Base-by-base conservation (phyloP, 2,888 invertebrate genomes). In the Galerucella nymphaeae region DNA sequence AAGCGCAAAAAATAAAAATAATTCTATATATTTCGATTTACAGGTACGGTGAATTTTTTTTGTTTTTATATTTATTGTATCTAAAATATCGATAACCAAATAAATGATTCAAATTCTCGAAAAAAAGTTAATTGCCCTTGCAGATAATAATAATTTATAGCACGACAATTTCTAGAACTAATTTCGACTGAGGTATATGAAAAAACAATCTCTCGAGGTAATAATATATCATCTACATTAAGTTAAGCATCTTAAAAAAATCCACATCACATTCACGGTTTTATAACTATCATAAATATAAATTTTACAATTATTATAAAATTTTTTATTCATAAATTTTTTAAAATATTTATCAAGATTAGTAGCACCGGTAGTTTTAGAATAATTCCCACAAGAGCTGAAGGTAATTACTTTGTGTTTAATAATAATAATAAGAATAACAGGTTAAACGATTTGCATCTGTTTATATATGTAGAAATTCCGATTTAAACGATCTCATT, bases 401-500 rank as follows among this genome's bases (percentile, higher is more conserved):
- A 45, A 14, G 45, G 45, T 14, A 14, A 45, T 45, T 45, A 45
- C 45, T 45, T 45, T 45, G 14, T 13, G 14, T 45, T 45, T 45
- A 45, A 45, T 45, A 45, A 45, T 5, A 45, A 45, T 45, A 45
- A 45, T 14, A 45, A 14, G 2, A 45, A 14, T 45, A 45, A 14
- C 6, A 45, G 45, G 11, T 14, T 45, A 45, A 13, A 2, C 69
- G 68, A 80, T 80, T 76, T 77, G 75, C 77, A 80, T 80, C 65
- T 45, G 14, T 45, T 45, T 61, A 71, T 70, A 72, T 74, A 67
- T 50, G 66, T 65, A 72, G 74, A 80, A 23, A 20, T 14, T 59
- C 77, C 76, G 75, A 59, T 23, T 30, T 38, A 77, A 75, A 77
- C 73, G 72, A 75, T 77, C 79, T 78, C 77, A 75, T 78, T 78